Conservation (phyloP, 2,113 vertebrate genomes). For the Siniperca chuatsi region DNA sequence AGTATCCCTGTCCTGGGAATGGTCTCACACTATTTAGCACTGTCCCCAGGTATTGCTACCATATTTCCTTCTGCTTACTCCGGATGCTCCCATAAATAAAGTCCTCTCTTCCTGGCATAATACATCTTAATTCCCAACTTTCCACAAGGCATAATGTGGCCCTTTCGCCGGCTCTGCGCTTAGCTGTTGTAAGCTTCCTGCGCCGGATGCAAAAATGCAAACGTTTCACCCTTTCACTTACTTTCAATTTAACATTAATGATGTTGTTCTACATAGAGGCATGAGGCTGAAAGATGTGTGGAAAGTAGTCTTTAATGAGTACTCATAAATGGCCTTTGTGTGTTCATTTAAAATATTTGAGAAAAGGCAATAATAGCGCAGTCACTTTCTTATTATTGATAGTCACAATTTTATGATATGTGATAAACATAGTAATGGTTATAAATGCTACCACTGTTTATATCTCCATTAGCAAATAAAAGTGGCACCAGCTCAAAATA, state of each 20-base stretch:
- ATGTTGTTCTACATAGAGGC: slow-evolving; percentile 62
- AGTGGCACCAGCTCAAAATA: slow-evolving; percentile 38
- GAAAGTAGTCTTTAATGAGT: slow-evolving; percentile 61
- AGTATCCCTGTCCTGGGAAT: slow-evolving; percentile 67
- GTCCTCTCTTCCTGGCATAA: slow-evolving; percentile 77
- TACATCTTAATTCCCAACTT: slow-evolving; percentile 79
- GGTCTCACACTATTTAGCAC: slow-evolving; percentile 60
- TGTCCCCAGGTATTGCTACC: slow-evolving; percentile 76
- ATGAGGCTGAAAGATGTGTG: slow-evolving; percentile 70
- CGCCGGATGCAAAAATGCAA: slow-evolving; percentile 72
- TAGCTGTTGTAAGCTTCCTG: slow-evolving; percentile 69
- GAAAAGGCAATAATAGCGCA: slow-evolving; percentile 29
- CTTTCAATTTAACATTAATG: slow-evolving; percentile 72
- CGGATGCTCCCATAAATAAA: slow-evolving; percentile 80
- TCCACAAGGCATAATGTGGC: slow-evolving; percentile 71
- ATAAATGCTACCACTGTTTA: slow-evolving; percentile 46
- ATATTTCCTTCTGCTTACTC: slow-evolving; percentile 77
- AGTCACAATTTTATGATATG: slow-evolving; percentile 57
- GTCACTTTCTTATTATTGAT: slow-evolving; percentile 53
- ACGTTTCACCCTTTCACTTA: slow-evolving; percentile 70
- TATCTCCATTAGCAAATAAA: slow-evolving; percentile 40
- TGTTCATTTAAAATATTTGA: slow-evolving; percentile 58
- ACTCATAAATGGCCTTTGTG: slow-evolving; percentile 56
- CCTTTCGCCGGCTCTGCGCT: slow-evolving; percentile 42
- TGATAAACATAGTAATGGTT: slow-evolving; percentile 57